A percentile compares a stretch with the other conserved stretches of the same genome.
Evolutionary conservation across 2,888 invertebrate genomes (phyloP).

Genomic region (Cistogaster globosa): DNA sequence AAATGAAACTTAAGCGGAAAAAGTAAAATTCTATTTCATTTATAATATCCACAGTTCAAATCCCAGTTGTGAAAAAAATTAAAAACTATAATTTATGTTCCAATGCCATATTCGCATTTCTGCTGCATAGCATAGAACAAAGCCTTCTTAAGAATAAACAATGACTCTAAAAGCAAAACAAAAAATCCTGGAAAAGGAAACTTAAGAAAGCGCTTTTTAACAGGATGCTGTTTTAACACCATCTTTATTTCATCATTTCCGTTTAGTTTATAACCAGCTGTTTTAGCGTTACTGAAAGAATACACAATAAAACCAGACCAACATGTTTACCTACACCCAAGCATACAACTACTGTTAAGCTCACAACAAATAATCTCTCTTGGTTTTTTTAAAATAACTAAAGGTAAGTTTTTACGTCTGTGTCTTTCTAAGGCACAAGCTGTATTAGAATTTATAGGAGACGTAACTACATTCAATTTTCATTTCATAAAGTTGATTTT

Average conservation of each 20-base stretch:
- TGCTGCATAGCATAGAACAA: too few species aligned
- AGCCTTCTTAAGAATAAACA: too few species aligned
- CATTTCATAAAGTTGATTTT: neutral
- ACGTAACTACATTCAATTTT: slow-evolving; percentile 4
- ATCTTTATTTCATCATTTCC: slow-evolving; percentile 51
- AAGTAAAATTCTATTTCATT: too few species aligned
- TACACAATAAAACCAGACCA: slow-evolving; percentile 2
- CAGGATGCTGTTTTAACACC: slow-evolving; percentile 40
- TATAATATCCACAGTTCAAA: too few species aligned
- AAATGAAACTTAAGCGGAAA: too few species aligned
- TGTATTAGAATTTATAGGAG: neutral
- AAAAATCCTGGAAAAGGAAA: neutral
- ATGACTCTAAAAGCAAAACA: neutral
- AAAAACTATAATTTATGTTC: too few species aligned
- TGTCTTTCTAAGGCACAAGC: neutral
- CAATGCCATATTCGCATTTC: too few species aligned
- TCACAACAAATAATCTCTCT: neutral
- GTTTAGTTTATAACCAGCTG: slow-evolving; percentile 14
- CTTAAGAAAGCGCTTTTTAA: slow-evolving; percentile 37
- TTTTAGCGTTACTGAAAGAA: slow-evolving; percentile 7
- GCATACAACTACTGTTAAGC: too few species aligned
- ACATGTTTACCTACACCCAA: neutral
- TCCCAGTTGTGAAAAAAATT: too few species aligned
- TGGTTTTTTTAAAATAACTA: neutral
- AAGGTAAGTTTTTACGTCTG: neutral